Evolutionary conservation across 2,113 vertebrate species (phyloP).

Genomic region (Mesembrinibis cayennensis): DNA sequence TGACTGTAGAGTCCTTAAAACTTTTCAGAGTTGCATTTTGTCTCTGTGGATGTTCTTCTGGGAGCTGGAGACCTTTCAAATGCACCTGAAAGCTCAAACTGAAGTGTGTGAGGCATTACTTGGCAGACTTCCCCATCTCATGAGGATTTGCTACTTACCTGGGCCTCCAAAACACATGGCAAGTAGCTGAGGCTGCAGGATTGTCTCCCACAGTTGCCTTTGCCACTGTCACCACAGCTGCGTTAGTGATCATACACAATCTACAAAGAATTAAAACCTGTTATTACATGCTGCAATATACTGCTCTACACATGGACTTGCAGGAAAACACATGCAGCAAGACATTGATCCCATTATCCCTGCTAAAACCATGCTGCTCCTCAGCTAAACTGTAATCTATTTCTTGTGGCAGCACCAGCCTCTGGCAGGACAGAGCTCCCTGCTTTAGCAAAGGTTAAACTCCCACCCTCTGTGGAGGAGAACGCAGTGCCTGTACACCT

Average conservation of each 20-base stretch:
- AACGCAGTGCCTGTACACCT: fast-evolving
- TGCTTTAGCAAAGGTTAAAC: neutral
- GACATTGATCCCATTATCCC: neutral
- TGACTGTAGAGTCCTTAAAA: neutral
- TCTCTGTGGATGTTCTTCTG: neutral
- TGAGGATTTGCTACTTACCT: neutral
- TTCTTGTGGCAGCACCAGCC: neutral
- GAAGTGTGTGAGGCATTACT: fast-evolving
- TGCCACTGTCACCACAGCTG: neutral
- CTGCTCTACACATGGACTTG: neutral
- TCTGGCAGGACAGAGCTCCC: neutral
- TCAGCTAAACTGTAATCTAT: neutral
- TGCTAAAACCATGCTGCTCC: neutral
- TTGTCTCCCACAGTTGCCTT: neutral
- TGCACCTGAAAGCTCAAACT: neutral
- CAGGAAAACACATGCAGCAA: neutral
- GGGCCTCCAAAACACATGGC: neutral
- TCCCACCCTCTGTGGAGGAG: neutral
- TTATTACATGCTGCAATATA: neutral
- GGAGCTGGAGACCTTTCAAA: neutral
- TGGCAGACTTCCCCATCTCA: neutral
- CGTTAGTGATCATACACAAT: neutral
- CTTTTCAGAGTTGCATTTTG: neutral
- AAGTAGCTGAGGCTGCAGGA: neutral
- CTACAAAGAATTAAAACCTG: neutral